Base-by-base conservation (phyloP, 2,113 vertebrate genomes). In the Hipposideros armiger region DNA sequence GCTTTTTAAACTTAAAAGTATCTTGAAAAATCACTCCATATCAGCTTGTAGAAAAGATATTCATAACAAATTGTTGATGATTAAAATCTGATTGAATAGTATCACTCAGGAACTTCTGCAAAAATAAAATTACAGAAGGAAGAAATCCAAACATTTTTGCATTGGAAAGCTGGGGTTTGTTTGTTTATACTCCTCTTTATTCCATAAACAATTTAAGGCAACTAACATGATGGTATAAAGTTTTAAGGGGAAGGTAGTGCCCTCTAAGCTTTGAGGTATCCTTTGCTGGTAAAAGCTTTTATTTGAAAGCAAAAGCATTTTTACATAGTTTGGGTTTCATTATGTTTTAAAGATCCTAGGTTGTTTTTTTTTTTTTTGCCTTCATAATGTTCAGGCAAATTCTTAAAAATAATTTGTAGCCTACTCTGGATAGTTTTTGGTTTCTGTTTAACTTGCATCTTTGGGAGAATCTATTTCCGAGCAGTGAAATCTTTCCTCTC, bases 301-400 rank as follows among this genome's bases (percentile, higher is more conserved):
- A 66, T 87, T 96, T 87, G 40, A 81, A 95, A 89, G 17, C 56
- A 85, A 91, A 91, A 56, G 11, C 74, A 1, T 95, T 93, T 83
- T 83, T 84, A 87, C 19, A 28, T 50, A 62, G 47, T 89, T 90
- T 74, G 69, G 5, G 3, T 87, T 96, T 84, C 45, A 87, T 84
- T 90, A 58, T 66, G 76, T 92, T 58, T 69, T 50, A 19, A 91
- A 90, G 60, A 64, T 80, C 1, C 14, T 50, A 50, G 24, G 2
- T 22, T 91, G 7, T 7, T 50, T 50, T 50, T 50, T 50, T 50
- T 50, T 50, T 50, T 11, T 86, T 77, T 19, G 28, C 15, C 26
- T 77, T 72, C 32, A 74, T 83, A 92, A 73, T 73, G 0, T 70
- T 91, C 30, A 90, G 69, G 32, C 22, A 86, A 52, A 78, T 47